Conservation (phyloP, 2,888 invertebrate genomes). For the Ennomos erosarius region DNA sequence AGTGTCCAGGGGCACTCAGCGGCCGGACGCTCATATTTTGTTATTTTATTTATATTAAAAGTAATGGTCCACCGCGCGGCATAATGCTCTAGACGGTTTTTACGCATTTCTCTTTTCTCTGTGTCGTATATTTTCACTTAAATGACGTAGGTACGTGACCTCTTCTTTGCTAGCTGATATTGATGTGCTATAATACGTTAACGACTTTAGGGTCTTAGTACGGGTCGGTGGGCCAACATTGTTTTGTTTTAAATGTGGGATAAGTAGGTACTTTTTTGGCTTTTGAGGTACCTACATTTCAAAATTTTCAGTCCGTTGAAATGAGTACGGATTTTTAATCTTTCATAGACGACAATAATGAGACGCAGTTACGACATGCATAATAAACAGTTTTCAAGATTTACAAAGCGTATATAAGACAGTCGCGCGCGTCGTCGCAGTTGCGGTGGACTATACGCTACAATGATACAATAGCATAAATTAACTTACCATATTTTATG, state of each 20-base stretch:
- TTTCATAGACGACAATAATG: constrained; percentile 22
- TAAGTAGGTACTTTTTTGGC: constrained; percentile 7
- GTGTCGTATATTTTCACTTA: constrained; percentile 84
- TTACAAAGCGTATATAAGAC: constrained; percentile 46
- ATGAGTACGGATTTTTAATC: background rate
- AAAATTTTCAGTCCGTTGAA: no score
- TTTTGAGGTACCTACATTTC: no score
- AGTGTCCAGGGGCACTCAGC: constrained; percentile 83
- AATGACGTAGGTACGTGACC: constrained; percentile 80
- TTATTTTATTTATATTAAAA: constrained; percentile 86
- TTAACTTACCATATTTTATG: constrained; percentile 75
- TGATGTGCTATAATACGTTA: constrained; percentile 56
- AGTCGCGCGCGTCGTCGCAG: constrained; percentile 37
- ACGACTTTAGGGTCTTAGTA: constrained; percentile 46
- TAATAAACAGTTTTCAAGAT: constrained; percentile 45
- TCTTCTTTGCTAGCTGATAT: constrained; percentile 69
- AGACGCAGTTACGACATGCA: constrained; percentile 11
- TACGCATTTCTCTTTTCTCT: constrained; percentile 79
- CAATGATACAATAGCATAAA: constrained; percentile 67
- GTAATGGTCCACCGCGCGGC: constrained; percentile 80
- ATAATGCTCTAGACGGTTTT: constrained; percentile 81
- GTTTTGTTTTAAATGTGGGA: constrained; percentile 20
- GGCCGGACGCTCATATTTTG: constrained; percentile 85
- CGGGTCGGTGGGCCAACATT: constrained; percentile 23
- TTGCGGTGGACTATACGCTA: constrained; percentile 53